These are phyloP conservation scores for Megaceryle torquata DNA, from an alignment of 2,113 vertebrate genomes.

Conservation along the genomic window DNA sequence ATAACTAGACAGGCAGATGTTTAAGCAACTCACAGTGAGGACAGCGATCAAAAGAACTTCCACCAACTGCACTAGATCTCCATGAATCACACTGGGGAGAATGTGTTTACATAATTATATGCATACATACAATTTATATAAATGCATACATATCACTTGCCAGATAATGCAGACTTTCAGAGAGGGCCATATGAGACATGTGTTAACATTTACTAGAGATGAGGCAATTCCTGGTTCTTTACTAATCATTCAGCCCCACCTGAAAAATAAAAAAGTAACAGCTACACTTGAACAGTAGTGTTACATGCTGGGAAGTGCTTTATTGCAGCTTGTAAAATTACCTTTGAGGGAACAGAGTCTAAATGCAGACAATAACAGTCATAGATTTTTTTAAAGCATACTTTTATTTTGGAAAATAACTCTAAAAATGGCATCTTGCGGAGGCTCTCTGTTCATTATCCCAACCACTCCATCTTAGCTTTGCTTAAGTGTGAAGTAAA, in stretches of 20 bases:
- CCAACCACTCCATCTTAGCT: not conserved
- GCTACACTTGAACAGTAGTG: conserved; percentile 44
- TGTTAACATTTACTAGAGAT: conserved; percentile 52
- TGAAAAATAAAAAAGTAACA: conserved; percentile 60
- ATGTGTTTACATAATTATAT: conserved; percentile 27
- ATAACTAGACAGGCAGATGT: not conserved
- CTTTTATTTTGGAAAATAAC: conserved; percentile 41
- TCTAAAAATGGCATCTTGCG: conserved; percentile 34
- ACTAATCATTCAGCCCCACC: conserved; percentile 60
- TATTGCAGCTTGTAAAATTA: conserved; percentile 54
- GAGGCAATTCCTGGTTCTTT: conserved; percentile 39
- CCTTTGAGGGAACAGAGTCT: conserved; percentile 41
- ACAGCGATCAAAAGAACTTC: conserved; percentile 2
- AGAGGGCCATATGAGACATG: not conserved
- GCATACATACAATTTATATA: conserved; percentile 37
- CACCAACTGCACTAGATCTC: not conserved
- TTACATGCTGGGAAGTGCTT: conserved; percentile 59
- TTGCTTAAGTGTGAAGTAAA: conserved; percentile 18
- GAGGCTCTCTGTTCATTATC: not conserved
- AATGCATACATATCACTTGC: no score
- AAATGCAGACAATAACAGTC: conserved; percentile 42
- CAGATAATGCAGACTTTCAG: conserved; percentile 26
- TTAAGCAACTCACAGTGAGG: not conserved
- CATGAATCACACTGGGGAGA: not conserved
- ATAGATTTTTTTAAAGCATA: conserved; percentile 32